These are phyloP conservation scores for Toxotes chatareus DNA, from an alignment of 2,113 vertebrate genomes.

Conservation along the genomic window DNA sequence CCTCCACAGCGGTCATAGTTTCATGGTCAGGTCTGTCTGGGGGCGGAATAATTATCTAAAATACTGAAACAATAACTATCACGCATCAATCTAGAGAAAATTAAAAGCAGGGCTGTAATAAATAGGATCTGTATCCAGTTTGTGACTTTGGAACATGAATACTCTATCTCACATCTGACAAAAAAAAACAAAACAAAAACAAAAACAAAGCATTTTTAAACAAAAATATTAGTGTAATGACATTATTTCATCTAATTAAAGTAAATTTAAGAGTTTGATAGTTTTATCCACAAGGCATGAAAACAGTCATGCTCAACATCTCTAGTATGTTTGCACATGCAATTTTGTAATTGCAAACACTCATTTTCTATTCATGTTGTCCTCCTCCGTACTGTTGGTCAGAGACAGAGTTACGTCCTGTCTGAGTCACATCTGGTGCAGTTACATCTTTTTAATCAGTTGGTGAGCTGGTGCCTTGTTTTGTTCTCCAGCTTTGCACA, in stretches of 20 bases:
- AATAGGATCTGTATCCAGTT: slow-evolving; percentile 1
- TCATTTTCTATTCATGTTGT: neutral
- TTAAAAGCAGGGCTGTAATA: slow-evolving; percentile 10
- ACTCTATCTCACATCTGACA: neutral
- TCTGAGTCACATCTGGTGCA: slow-evolving; percentile 1
- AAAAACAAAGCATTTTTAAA: slow-evolving; percentile 1
- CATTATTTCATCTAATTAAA: neutral
- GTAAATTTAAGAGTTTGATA: neutral
- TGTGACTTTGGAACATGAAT: neutral
- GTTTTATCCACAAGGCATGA: neutral
- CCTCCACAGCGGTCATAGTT: slow-evolving; percentile 14
- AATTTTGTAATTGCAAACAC: neutral
- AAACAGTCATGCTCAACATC: neutral
- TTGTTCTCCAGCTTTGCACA: slow-evolving; percentile 13
- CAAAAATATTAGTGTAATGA: neutral
- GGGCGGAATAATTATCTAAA: slow-evolving; percentile 19
- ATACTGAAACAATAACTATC: slow-evolving; percentile 30
- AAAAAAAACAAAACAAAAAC: neutral
- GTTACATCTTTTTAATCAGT: neutral
- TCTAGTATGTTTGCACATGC: neutral
- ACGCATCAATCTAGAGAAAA: slow-evolving; percentile 4
- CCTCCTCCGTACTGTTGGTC: neutral
- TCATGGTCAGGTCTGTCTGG: slow-evolving; percentile 21
- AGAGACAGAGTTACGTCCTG: neutral
- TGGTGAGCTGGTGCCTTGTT: slow-evolving; percentile 3